Evolutionary conservation across 92 coral and sea anemone genomes (phyloP).

Genomic region (Bergia sp.): DNA sequence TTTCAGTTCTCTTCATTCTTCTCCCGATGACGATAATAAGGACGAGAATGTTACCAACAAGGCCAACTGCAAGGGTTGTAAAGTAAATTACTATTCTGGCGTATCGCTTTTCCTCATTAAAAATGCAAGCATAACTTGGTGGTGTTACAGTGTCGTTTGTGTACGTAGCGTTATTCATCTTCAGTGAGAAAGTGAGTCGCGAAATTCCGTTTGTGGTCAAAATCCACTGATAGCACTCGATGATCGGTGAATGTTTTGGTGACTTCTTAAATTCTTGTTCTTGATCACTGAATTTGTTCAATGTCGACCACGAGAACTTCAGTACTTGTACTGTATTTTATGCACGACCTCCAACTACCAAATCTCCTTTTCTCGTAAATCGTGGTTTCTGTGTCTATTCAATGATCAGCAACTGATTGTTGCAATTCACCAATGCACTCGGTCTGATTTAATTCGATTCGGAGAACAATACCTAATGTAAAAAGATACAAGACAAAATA

Average conservation of each 20-base stretch:
- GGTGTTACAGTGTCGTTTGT: background rate
- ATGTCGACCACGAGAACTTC: background rate
- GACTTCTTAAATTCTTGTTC: background rate
- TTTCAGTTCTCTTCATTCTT: too few relatives aligned
- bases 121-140: background rate
- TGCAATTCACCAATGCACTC: background rate
- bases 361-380: background rate
- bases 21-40: conserved; percentile 18
- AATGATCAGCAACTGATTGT: background rate
- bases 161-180: background rate
- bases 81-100: conserved; percentile 1
- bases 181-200: background rate
- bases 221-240: too few relatives aligned
- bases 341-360: background rate
- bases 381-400: background rate
- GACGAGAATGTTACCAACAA: conserved; percentile 14
- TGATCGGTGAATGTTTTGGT: too few relatives aligned
- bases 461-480: conserved; percentile 12
- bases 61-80: background rate
- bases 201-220: background rate
- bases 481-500: background rate
- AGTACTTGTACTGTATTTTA: background rate
- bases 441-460: background rate
- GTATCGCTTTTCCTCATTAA: background rate
- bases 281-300: background rate